Base-by-base conservation (phyloP, 2,888 invertebrate genomes). In the Loripinus fragilis region DNA sequence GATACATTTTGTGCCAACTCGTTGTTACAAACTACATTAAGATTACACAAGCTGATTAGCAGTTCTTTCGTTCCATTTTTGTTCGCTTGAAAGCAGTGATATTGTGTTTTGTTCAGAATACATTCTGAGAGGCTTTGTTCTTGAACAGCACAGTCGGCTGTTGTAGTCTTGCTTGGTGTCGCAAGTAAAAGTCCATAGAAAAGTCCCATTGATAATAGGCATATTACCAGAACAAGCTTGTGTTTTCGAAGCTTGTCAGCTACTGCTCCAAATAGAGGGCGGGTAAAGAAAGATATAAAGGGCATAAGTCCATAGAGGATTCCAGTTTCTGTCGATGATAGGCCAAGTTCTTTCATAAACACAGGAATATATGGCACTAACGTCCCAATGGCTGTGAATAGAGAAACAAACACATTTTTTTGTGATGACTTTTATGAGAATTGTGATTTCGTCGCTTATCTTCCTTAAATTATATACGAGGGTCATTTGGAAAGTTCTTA, bases 241-340 rank as follows among this genome's bases (percentile, higher is more conserved):
- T 97, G 97, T 92, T 96, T 96, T 73, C 95, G 96, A 89, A 95
- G 95, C 94, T 95, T 95, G 93, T 98, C 97, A 68, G 97, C 96
- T 80, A 97, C 94, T 5, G 96, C 96, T 65, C 97, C 97, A 7
- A 96, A 95, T 45, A 97, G 93, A 2, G 97, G 94, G 0, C 97
- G 97, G 0, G 97, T 96, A 64, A 97, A 93, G 73, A 97, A 95
- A 2, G 97, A 96, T 25, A 97, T 95, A 87, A 96, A 95, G 7
- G 97, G 97, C 23, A 97, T 96, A 71, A 97, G 95, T 65, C 96
- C 96, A 73, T 96, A 97, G 88, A 98, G 96, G 76, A 96, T 95
- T 30, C 96, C 95, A 52, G 96, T 95, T 93, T 98, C 97, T 70
- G 95, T 95, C 83, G 95, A 94, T 71, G 96, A 96, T 85, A 98